A percentile compares a stretch with the other conserved stretches of the same genome.
These are phyloP conservation scores for Linepithema humile DNA, from an alignment of 1,140 invertebrate species.

Conservation along the genomic window DNA sequence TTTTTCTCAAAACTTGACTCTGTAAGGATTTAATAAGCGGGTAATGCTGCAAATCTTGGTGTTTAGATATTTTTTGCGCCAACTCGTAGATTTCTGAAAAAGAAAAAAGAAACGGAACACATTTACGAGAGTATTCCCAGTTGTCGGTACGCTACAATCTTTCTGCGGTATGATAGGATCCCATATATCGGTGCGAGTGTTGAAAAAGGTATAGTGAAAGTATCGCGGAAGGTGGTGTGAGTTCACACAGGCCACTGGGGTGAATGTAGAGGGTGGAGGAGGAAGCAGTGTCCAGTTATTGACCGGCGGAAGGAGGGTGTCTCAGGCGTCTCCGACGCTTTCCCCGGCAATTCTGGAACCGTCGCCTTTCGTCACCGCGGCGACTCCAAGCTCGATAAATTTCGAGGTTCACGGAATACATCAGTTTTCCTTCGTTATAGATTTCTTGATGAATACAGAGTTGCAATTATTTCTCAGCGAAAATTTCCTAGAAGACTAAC, in stretches of 20 bases:
- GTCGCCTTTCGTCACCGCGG: constrained; percentile 38
- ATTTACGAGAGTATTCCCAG: constrained; percentile 1
- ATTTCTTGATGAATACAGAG: neutral
- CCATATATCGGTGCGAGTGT: constrained; percentile 12
- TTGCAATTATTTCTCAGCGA: neutral
- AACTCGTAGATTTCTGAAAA: neutral
- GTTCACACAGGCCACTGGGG: constrained; percentile 25
- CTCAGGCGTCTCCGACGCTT: constrained; percentile 71
- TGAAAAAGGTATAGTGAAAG: constrained; percentile 25
- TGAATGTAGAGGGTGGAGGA: constrained; percentile 55
- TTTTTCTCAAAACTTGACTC: neutral
- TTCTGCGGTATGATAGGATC: neutral
- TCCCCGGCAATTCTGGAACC: constrained; percentile 58
- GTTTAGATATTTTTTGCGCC: neutral
- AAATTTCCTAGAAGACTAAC: neutral
- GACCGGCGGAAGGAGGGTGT: constrained; percentile 78
- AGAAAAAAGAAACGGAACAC: neutral
- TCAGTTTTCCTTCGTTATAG: neutral
- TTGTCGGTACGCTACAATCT: neutral
- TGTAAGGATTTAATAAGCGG: neutral
- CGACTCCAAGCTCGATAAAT: neutral
- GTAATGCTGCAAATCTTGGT: neutral
- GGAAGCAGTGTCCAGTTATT: constrained; percentile 82
- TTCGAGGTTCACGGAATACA: neutral
- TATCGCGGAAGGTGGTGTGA: neutral